Evolutionary conservation across 1,140 invertebrate species (phyloP), one percentile per base, ranked within the genome.

Genomic region (Eumeta japonica): DNA sequence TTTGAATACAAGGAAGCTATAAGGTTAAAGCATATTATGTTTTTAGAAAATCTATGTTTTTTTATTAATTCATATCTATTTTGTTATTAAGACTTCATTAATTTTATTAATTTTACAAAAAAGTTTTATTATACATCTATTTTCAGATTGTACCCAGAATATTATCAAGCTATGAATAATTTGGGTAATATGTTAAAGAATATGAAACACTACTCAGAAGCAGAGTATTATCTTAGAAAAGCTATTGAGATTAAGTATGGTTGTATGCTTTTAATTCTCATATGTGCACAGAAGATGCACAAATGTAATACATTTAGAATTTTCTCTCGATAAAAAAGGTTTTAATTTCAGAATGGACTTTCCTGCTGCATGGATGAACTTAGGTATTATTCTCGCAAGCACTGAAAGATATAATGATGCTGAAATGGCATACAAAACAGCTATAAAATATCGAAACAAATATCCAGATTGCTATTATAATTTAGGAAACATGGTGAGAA

Each of bases 141-240:
- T 66, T 65, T 46, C 52, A 87, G 86, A 43, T 71, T 98, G 11
- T 84, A 94, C 79, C 91, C 92, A 5, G 75, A 86, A 11, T 98
- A 98, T 72, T 92, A 95, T 71, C 92, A 96, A 75, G 94, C 95
- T 0, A 90, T 97, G 84, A 98, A 98, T 67, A 98, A 98, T 76
- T 80, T 97, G 28, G 94, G 90, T 1, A 97, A 98, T 77, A 79
- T 98, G 36, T 77, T 95, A 16, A 88, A 93, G 58, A 87, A 94
- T 55, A 74, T 82, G 42, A 85, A 85, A 11, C 65, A 87, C 27
- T 81, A 84, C 35, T 40, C 70, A 11, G 83, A 90, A 66, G 92
- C 94, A 13, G 87, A 94, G 75, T 58, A 64, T 30, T 80, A 92
- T 35, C 78, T 97, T 12, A 75, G 77, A 48, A 80, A 79, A 59